These are phyloP conservation scores for Agelas oroides DNA, from an alignment of 37 sponge, comb jelly and placozoan genomes.

Conservation along the genomic window DNA sequence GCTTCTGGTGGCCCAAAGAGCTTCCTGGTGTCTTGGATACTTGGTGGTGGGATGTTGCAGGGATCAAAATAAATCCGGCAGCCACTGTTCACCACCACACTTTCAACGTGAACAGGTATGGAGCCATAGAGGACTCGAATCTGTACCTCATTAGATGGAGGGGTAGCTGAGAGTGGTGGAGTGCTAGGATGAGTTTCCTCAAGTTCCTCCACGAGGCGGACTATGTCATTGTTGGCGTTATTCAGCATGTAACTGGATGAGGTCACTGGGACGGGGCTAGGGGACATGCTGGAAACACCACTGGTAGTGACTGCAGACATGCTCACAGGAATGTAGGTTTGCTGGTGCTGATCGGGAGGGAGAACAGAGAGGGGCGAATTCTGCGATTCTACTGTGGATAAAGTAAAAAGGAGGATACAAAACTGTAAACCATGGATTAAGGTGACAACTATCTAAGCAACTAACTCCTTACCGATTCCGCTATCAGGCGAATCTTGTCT, in stretches of 20 bases:
- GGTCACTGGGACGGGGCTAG: background rate
- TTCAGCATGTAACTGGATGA: background rate
- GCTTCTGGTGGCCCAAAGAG: conserved; percentile 40
- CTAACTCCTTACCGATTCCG: conserved; percentile 35
- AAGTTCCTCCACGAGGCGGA: conserved; percentile 21
- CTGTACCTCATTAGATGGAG: conserved; percentile 35
- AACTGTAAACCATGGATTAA: too few relatives aligned
- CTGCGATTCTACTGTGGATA: conserved; percentile 14
- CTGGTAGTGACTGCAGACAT: background rate
- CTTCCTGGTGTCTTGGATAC: background rate
- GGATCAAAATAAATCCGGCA: conserved; percentile 45
- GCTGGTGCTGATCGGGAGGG: background rate
- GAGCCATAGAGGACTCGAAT: conserved; percentile 53
- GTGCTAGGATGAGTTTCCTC: conserved; percentile 17
- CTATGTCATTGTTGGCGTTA: conserved; percentile 6
- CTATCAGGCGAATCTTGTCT: conserved; percentile 43
- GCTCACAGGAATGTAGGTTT: background rate
- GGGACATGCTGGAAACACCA: background rate
- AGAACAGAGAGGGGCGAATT: background rate
- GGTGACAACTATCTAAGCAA: too few relatives aligned
- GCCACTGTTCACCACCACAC: conserved; percentile 43
- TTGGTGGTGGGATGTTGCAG: background rate
- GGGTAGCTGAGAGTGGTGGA: conserved; percentile 52
- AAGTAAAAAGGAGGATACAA: background rate
- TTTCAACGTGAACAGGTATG: conserved; percentile 19